Base-by-base conservation (phyloP, 2,113 vertebrate species). In the Solea solea region DNA sequence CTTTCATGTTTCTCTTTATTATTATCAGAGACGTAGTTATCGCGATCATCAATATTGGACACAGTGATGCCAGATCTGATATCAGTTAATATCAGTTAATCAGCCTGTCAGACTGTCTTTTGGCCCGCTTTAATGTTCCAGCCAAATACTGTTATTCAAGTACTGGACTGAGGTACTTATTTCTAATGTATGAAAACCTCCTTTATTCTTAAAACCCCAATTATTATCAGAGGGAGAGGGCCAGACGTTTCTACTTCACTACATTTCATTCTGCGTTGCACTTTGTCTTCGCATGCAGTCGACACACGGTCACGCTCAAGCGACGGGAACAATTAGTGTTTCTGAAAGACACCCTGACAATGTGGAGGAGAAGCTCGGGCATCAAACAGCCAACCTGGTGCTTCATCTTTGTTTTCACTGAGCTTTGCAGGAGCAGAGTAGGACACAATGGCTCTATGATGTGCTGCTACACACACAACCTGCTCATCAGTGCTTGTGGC, bases 1-100 rank as follows among this genome's bases (percentile, higher is more conserved):
- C 51, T 80, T 69, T 80, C 25, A 65, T 60, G 69, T 69, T 62
- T 59, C 12, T 52, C 16, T 46, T 62, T 56, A 39, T 56, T 11
- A 44, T 73, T 74, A 54, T 60, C 44, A 15, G 34, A 83, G 71
- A 34, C 11, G 9, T 14, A 13, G 28, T 68, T 74, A 80, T 81
- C 59, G 6, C 16, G 21, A 57, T 48, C 49, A 64, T 64, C 21
- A 28, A 61, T 76, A n/a, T 70, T 82, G 64, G 50, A 76, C 59
- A 68, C 6, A 3, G 48, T 13, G 55, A 70, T 62, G 55, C 54
- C 59, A 70, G 72, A 85, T 85, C 49, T 59, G 39, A 63, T 69
- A 64, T 46, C 72, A 64, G 0, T 5, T 14, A 10, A 34, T 16
- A 78, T 78, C 76, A 64, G 68, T 74, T 56, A 64, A 78, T 65